Evolutionary conservation across 2,888 invertebrate genomes (phyloP).

Genomic region (Metallyticus violacea): DNA sequence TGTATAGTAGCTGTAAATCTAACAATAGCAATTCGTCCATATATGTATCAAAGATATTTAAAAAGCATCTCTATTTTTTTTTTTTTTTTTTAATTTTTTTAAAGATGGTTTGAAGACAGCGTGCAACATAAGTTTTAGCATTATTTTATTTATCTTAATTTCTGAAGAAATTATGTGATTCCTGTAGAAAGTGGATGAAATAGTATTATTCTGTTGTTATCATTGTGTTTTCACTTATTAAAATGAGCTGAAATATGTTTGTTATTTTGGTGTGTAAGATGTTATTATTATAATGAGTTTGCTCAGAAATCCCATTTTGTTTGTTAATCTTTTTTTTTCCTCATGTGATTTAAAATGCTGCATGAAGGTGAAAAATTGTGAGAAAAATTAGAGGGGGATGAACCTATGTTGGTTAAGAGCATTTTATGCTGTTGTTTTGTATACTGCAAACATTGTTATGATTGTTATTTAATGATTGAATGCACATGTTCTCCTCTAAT

Average conservation of each 20-base stretch:
- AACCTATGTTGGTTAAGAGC: background rate
- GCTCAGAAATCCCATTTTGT: background rate
- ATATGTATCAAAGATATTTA: background rate
- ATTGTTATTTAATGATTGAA: conserved; percentile 1
- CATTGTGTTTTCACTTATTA: background rate
- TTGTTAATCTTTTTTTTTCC: background rate
- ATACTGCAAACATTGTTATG: background rate
- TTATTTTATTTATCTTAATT: background rate
- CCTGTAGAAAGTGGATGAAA: background rate
- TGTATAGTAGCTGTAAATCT: conserved; percentile 10
- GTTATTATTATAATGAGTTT: conserved; percentile 3
- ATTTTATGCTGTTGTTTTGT: background rate
- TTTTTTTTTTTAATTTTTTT: background rate
- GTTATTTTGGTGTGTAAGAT: background rate
- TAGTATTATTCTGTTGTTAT: background rate
- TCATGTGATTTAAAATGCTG: background rate
- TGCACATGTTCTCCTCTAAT: background rate
- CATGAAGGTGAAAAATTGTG: background rate
- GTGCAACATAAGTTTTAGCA: background rate
- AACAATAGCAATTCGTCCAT: background rate
- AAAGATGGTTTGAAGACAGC: background rate
- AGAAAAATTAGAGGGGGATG: background rate
- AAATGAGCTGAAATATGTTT: conserved; percentile 4
- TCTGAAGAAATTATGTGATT: background rate
- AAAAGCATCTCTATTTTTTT: background rate